phyloP scores from a whole-genome alignment of 2,113 vertebrate genomes.

The Oncorhynchus gorbuscha region DNA sequence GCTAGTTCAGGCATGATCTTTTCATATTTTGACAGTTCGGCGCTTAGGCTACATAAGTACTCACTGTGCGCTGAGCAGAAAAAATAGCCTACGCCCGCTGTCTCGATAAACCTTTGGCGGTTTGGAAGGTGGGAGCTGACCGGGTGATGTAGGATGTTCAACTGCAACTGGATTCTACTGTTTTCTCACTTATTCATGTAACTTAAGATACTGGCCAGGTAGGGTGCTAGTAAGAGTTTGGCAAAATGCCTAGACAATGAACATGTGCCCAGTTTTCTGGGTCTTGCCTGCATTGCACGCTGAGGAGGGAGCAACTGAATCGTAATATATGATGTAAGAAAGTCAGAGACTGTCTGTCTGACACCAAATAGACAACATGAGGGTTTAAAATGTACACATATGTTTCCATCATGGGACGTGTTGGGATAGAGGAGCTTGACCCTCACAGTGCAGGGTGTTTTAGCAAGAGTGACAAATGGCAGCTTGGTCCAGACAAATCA shows the following conservation, averaged over 20 bases:
- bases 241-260: slow-evolving; percentile 80
- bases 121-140: slow-evolving; percentile 67
- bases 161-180: slow-evolving; percentile 56
- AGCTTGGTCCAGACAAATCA: background rate
- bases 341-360: background rate
- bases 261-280: slow-evolving; percentile 73
- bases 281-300: slow-evolving; percentile 59
- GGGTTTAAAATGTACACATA: background rate
- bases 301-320: slow-evolving; percentile 19
- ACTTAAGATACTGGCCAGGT: slow-evolving; percentile 82
- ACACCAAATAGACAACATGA: background rate
- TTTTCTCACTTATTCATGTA: slow-evolving; percentile 74
- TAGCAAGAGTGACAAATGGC: background rate
- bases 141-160: slow-evolving; percentile 72
- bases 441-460: background rate
- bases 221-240: slow-evolving; percentile 81
- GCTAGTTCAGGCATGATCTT: background rate
- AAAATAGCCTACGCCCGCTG: slow-evolving; percentile 31
- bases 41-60: slow-evolving; percentile 17
- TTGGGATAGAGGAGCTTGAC: background rate
- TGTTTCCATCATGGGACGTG: background rate
- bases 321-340: background rate
- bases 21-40: slow-evolving; percentile 16
- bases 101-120: slow-evolving; percentile 48
- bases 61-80: slow-evolving; percentile 42